Base-by-base conservation (phyloP, 2,888 invertebrate species). In the Miltochrista miniata region DNA sequence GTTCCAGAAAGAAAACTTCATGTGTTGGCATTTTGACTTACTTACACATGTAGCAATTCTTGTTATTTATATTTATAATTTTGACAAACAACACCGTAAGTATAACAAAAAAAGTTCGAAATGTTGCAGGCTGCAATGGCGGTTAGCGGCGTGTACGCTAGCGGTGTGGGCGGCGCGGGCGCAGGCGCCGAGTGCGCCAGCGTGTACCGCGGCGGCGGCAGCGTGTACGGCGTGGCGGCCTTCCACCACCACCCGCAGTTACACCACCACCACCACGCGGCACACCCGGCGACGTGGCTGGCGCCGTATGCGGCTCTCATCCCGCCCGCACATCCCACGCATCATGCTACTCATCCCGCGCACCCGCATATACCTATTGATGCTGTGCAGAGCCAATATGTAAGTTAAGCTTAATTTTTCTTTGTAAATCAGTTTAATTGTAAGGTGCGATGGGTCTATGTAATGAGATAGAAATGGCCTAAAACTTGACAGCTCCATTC, bases 361-460 rank as follows among this genome's bases (percentile, higher is more conserved):
- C 92, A 87, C 70, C 87, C 81, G 54, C 92, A 86, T 70, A 81
- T 89, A 77, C 91, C 89, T 65, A 87, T 90, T 72, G 90, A 89
- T 69, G 85, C 89, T 48, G 90, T 89, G 79, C 88, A 89, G 81
- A 90, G 83, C 85, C 91, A 90, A 90, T 91, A 90, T 74, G 91
- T 90, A 63, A 88, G 90, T 86, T 48, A 47, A 2, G 0, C 9
- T 10, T 10, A 5, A 1, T 15, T 42, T 38, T 18, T 44, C 35
- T 35, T 24, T 24, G 18, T 24, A 24, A 5, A 24, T 2, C 18
- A 4, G 18, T 5, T 5, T 24, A 5, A 4, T 5, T 2, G 18
- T 24, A 24, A 24, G 18, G 18, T 24, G 18, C 18, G 18, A 24
- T 24, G 18, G 5, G 18, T 24, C 18, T 4, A 24, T 24, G 18